Evolutionary conservation across 2,113 vertebrate genomes (phyloP), one percentile per base, ranked within the genome.

Genomic region (Dunckerocampus dactyliophorus): DNA sequence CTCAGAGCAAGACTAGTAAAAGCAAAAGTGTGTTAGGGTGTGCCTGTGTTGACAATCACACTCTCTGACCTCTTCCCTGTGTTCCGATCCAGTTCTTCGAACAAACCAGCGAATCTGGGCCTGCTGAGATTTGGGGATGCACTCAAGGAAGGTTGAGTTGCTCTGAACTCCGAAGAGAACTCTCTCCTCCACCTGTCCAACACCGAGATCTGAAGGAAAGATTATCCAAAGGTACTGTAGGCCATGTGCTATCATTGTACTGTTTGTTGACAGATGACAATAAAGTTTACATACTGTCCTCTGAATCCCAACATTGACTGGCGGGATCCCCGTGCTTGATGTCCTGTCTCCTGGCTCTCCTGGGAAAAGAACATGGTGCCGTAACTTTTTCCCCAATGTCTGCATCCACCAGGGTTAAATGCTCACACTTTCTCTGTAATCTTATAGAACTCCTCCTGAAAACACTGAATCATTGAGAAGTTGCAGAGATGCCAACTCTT

Each of bases 101-200:
- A 94, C 69, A 81, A 92, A 95, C 96, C 96, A 99, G 67, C 88
- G 92, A 82, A 97, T 93, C 73, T 92, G 91, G 67, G 97, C 92
- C 91, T 97, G 96, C 54, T 96, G 97, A 66, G 95, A 97, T 87
- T 96, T 98, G 79, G 97, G 95, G 79, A 93, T 87, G 72, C 97
- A 99, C 89, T 98, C 97, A 67, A 99, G 91, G 88, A 99, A 97
- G 15, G 96, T 97, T 53, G 97, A 95, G 90, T 99, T 99, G 83
- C 90, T 94, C 83, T 98, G 94, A 81, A 98, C 92, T 71, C 95
- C 96, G 74, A 94, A 98, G 84, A 97, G 92, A 84, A 95, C 88
- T 88, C 92, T 94, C 91, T 98, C 96, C 83, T 97, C 94, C 73
- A 90, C 88, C 6, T 8, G 50, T 45, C 79, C 72, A 3, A 69